Conservation (phyloP, 2,113 vertebrate genomes). For the Hemiprocne comata region DNA sequence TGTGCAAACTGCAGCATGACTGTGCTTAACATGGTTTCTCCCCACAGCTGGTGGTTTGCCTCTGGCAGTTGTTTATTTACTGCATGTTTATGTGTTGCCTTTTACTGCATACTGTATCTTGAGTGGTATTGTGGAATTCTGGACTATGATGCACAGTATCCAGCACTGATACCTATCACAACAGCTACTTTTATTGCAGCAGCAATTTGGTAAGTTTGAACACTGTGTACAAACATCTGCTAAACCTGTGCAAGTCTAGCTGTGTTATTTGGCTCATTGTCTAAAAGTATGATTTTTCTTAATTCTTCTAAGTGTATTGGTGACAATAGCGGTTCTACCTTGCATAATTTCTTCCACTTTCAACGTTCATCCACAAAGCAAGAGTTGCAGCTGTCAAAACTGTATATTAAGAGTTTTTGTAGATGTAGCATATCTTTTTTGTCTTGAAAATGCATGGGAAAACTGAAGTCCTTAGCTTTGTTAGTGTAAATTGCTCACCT, state of each 20-base stretch:
- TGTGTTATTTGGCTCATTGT: neutral
- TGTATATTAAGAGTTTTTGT: neutral
- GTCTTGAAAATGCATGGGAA: neutral
- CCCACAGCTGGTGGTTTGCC: conserved; percentile 86
- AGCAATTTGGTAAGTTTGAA: conserved; percentile 86
- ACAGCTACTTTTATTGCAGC: conserved; percentile 89
- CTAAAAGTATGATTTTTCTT: neutral
- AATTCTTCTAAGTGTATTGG: neutral
- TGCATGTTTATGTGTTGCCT: conserved; percentile 81
- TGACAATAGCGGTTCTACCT: neutral
- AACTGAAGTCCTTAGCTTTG: neutral
- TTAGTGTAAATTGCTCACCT: neutral
- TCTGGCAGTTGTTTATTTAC: conserved; percentile 80
- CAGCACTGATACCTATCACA: conserved; percentile 87
- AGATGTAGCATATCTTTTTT: neutral
- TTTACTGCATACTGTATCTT: conserved; percentile 92
- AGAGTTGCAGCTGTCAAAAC: neutral
- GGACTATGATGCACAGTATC: conserved; percentile 90
- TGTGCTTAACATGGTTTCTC: neutral
- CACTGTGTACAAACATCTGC: neutral
- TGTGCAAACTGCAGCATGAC: neutral
- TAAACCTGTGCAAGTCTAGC: neutral
- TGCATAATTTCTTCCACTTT: neutral
- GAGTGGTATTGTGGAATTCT: conserved; percentile 89
- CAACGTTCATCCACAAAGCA: neutral